A percentile compares a stretch with the other conserved stretches of the same genome.
phyloP scores from a whole-genome alignment of 2,113 vertebrate species.

The Anguilla japonica region DNA sequence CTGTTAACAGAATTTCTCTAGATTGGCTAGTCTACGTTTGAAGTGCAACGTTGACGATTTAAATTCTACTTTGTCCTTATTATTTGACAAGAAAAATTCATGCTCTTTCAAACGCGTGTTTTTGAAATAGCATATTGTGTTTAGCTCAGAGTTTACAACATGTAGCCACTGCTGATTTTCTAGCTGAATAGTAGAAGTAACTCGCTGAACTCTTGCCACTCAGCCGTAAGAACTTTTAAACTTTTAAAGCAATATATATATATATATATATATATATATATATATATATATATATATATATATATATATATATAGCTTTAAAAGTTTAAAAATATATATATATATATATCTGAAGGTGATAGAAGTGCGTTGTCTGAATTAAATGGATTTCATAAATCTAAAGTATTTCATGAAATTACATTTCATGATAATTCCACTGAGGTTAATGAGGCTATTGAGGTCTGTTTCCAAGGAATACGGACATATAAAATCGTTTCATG shows the following conservation, averaged over 20 bases:
- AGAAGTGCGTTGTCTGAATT: background rate
- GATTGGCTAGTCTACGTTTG: background rate
- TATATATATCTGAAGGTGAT: background rate
- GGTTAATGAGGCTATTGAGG: conserved; percentile 56
- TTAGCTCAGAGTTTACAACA: background rate
- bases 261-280: background rate
- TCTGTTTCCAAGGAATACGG: conserved; percentile 69
- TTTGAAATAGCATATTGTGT: background rate
- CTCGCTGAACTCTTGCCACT: background rate
- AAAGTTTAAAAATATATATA: background rate
- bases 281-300: background rate
- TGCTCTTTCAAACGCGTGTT: background rate
- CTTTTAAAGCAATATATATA: background rate
- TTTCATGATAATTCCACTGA: conserved; percentile 75
- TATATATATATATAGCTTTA: background rate
- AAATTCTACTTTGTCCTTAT: background rate
- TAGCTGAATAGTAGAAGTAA: background rate
- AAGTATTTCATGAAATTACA: conserved; percentile 71
- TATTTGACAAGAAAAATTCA: background rate
- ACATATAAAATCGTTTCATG: conserved; percentile 96
- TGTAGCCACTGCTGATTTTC: background rate
- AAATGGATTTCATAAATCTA: conserved; percentile 76
- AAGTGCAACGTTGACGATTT: background rate
- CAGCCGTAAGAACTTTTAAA: background rate
- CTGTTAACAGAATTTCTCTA: background rate